A percentile compares a stretch with the other conserved stretches of the same genome.
Evolutionary conservation across 2,888 invertebrate species (phyloP).

Genomic region (Molorchus minor): DNA sequence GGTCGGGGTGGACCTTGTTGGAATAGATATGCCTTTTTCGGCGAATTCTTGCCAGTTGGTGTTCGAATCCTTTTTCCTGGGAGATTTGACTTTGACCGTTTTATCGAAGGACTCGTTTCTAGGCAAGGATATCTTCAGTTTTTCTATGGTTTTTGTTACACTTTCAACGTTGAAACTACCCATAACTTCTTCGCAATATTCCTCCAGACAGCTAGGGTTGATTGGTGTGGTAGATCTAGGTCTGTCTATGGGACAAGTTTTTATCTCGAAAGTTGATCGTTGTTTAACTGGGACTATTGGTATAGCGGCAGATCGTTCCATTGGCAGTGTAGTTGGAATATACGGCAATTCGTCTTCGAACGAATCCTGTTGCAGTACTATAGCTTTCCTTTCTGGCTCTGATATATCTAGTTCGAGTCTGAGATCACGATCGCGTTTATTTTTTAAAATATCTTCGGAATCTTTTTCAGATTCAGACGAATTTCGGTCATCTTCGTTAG

Average conservation of each 20-base stretch:
- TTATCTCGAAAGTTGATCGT: conserved; percentile 69
- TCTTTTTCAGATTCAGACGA: conserved; percentile 80
- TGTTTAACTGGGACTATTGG: conserved; percentile 84
- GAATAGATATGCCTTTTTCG: conserved; percentile 67
- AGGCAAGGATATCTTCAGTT: conserved; percentile 76
- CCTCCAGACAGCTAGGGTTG: conserved; percentile 75
- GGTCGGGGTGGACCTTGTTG: conserved; percentile 24
- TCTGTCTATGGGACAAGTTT: conserved; percentile 77
- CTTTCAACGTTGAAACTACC: conserved; percentile 52
- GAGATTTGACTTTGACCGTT: conserved; percentile 62
- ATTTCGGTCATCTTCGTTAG: conserved; percentile 63
- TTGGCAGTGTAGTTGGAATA: conserved; percentile 88
- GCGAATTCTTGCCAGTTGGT: conserved; percentile 71
- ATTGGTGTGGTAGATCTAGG: conserved; percentile 79
- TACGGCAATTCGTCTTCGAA: conserved; percentile 87
- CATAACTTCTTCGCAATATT: conserved; percentile 68
- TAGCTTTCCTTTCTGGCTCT: conserved; percentile 77
- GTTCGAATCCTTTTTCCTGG: conserved; percentile 61
- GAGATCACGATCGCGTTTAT: conserved; percentile 56
- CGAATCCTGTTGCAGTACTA: conserved; percentile 83
- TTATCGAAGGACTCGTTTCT: conserved; percentile 53
- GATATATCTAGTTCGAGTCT: conserved; percentile 66
- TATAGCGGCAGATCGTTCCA: conserved; percentile 82
- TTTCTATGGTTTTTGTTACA: conserved; percentile 65
- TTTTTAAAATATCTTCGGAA: conserved; percentile 64